phyloP scores from a whole-genome alignment of 2,888 invertebrate species.

The Malthinus seriepunctatus region DNA sequence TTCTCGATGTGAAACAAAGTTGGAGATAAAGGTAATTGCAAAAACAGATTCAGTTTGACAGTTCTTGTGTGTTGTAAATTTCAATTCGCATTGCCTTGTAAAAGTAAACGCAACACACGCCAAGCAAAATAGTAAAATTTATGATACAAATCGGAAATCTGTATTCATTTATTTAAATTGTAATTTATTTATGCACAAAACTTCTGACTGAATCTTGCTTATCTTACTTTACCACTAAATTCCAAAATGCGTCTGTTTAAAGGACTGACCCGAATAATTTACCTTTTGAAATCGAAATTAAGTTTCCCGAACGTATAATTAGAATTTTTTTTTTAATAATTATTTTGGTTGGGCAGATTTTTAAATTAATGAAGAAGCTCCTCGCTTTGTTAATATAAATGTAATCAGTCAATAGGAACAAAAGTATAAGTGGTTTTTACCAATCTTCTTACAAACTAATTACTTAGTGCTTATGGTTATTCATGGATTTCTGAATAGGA shows the following conservation, averaged over 20 bases:
- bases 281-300: background rate
- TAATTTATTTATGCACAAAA: conserved; percentile 35
- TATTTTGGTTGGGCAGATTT: no score
- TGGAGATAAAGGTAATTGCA: conserved; percentile 16
- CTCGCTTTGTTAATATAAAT: no score
- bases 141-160: conserved; percentile 37
- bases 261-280: conserved; percentile 17
- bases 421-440: no score
- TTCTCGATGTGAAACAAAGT: conserved; percentile 5
- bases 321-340: no score
- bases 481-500: no score
- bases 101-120: conserved; percentile 13
- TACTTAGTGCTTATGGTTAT: no score
- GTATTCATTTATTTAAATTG: conserved; percentile 40
- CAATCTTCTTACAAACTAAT: no score
- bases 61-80: conserved; percentile 20
- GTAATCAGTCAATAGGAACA: no score
- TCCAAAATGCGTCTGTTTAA: conserved; percentile 4
- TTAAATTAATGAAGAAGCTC: no score
- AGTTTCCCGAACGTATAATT: no score
- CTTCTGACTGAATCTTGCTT: conserved; percentile 15
- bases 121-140: conserved; percentile 30
- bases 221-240: conserved; percentile 13
- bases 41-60: conserved; percentile 21
- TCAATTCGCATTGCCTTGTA: conserved; percentile 14